phyloP scores from a whole-genome alignment of 2,113 vertebrate genomes.

The Dasyprocta punctata region DNA sequence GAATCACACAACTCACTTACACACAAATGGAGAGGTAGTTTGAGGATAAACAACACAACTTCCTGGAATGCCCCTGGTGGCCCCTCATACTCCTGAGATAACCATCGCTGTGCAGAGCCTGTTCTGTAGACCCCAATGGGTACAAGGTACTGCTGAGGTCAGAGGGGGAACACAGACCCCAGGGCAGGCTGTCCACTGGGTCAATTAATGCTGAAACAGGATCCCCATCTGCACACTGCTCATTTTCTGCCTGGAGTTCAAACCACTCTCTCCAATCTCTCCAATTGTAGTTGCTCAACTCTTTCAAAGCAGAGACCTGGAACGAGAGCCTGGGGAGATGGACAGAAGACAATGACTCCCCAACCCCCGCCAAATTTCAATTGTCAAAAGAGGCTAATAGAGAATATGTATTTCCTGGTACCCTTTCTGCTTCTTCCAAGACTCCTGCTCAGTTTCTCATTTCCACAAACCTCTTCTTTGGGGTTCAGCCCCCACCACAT shows the following conservation, averaged over 20 bases:
- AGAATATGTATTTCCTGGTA: not conserved
- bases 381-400: not conserved
- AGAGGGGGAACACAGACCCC: not conserved
- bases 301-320: not conserved
- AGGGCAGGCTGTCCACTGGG: not conserved
- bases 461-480: not conserved
- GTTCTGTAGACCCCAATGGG: not conserved
- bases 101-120: not conserved
- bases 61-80: conserved; percentile 47
- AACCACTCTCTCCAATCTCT: not conserved
- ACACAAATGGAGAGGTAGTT: conserved; percentile 71
- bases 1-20: conserved; percentile 73
- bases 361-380: not conserved
- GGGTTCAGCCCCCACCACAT: not conserved
- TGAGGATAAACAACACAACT: conserved; percentile 73
- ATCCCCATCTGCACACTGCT: not conserved
- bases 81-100: not conserved
- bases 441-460: not conserved
- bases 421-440: not conserved
- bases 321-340: not conserved
- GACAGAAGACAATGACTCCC: not conserved
- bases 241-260: not conserved
- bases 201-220: conserved; percentile 30
- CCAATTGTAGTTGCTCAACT: not conserved
- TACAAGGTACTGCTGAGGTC: conserved; percentile 28